These are phyloP conservation scores for Amphibalanus amphitrite DNA, from an alignment of 1,140 invertebrate genomes.

Conservation along the genomic window DNA sequence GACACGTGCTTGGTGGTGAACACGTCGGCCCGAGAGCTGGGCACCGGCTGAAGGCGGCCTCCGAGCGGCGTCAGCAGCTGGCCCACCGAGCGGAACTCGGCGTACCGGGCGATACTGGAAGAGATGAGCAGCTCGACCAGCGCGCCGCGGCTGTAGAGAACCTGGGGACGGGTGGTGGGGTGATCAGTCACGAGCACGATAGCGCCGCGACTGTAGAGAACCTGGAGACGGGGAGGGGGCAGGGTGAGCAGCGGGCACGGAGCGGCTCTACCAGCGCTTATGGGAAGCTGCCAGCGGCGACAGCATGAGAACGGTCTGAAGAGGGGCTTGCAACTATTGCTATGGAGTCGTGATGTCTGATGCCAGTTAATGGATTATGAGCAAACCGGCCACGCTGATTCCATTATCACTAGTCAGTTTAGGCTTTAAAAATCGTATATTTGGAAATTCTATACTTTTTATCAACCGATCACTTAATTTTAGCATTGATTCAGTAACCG, in stretches of 20 bases:
- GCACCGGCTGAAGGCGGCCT: constrained; percentile 52
- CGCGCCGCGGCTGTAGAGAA: constrained; percentile 62
- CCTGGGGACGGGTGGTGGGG: constrained; percentile 32
- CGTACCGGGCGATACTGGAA: constrained; percentile 89
- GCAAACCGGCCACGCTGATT: too few relatives aligned
- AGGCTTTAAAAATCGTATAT: constrained; percentile 3
- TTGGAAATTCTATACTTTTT: background rate
- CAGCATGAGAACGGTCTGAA: too few relatives aligned
- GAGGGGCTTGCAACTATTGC: background rate
- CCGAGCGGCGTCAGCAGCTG: constrained; percentile 52
- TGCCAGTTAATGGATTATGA: too few relatives aligned
- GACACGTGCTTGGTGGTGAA: constrained; percentile 78
- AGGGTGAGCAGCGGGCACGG: too few relatives aligned
- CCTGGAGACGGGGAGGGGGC: too few relatives aligned
- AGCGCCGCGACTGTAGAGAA: too few relatives aligned
- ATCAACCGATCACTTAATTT: constrained; percentile 1
- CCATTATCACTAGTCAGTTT: too few relatives aligned
- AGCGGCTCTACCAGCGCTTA: too few relatives aligned
- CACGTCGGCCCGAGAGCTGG: constrained; percentile 83
- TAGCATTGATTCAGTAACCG: too few relatives aligned
- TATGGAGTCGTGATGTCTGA: constrained; percentile 3
- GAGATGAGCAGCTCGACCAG: constrained; percentile 82
- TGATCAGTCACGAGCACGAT: too few relatives aligned
- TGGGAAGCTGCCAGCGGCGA: too few relatives aligned
- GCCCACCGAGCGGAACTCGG: constrained; percentile 81